These are phyloP conservation scores for Andrena cerasifolii DNA, from an alignment of 1,140 invertebrate genomes.

Conservation along the genomic window DNA sequence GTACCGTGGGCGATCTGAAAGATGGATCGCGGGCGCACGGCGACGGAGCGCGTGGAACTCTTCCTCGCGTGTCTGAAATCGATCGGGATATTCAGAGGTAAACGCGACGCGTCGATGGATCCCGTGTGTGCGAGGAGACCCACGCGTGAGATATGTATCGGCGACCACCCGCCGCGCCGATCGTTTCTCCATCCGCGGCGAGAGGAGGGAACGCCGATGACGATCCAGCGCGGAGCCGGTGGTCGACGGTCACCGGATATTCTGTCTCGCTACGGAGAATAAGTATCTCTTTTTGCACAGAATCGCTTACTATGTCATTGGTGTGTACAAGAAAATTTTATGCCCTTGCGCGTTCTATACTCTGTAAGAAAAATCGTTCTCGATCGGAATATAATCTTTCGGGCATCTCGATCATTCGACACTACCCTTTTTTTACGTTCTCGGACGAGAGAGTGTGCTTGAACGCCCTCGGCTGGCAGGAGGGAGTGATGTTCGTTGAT, in stretches of 20 bases:
- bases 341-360: slow-evolving; percentile 28
- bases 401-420: slow-evolving; percentile 14
- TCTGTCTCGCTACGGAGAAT: slow-evolving; percentile 41
- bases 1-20: slow-evolving; percentile 37
- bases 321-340: slow-evolving; percentile 48
- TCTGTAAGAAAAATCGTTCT: slow-evolving; percentile 8
- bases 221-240: not conserved
- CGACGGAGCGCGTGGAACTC: slow-evolving; percentile 3
- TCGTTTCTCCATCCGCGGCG: slow-evolving; percentile 24
- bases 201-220: slow-evolving; percentile 3
- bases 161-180: not conserved
- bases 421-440: slow-evolving; percentile 38
- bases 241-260: slow-evolving; percentile 14
- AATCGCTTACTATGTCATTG: slow-evolving; percentile 47
- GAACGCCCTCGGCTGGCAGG: slow-evolving; percentile 36
- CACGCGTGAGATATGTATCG: not conserved
- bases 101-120: slow-evolving; percentile 21
- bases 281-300: slow-evolving; percentile 41
- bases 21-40: slow-evolving; percentile 34
- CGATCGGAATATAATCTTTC: slow-evolving; percentile 11
- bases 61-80: slow-evolving; percentile 19
- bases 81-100: slow-evolving; percentile 16
- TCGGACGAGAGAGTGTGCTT: slow-evolving; percentile 47
- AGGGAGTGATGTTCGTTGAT: slow-evolving; percentile 12
- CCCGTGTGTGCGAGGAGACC: slow-evolving; percentile 1